Base-by-base conservation (phyloP, 2,113 vertebrate genomes). In the Pygoscelis adeliae region DNA sequence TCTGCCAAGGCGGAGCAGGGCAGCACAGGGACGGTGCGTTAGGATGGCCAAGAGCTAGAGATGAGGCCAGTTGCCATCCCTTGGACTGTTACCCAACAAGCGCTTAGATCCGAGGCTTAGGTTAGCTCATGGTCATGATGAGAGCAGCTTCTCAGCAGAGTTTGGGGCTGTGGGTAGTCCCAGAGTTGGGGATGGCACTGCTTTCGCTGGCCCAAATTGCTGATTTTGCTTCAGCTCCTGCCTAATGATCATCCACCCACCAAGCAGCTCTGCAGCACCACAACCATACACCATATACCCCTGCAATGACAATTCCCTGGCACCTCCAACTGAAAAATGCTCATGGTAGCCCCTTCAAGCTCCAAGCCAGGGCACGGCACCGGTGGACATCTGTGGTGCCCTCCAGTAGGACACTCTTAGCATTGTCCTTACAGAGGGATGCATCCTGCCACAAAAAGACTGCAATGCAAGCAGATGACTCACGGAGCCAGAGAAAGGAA, bases 401-500 rank as follows among this genome's bases (percentile, higher is more conserved):
- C 91, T 78, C 72, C 42, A 19, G n/a, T 1, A 89, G 76, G 72
- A 42, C 20, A 23, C 62, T 36, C 25, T 5, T 4, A 5, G 26
- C 42, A 2, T 78, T 46, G 74, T 62, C 72, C 76, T 86, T 23
- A 19, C 38, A 23, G 89, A 83, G 58, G 83, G 82, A 73, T 11
- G 55, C 62, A 55, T 90, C 71, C 82, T 56, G 44, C 67, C 93
- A 65, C 85, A 73, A 83, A 95, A 53, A 62, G 85, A 86, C 63
- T 73, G 95, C 93, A 92, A 27, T 1, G 71, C 90, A 85, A 94
- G 92, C 90, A 93, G 96, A 95, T 95, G 96, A 96, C 49, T 96
- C 96, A 95, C 0, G 14, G 85, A 90, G 90, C 44, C 52, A 65
- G 66, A 50, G 79, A 77, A 93, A 81, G 78, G 87, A 90, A 85